phyloP scores from a whole-genome alignment of 1,140 invertebrate species.

The Atta cephalotes region DNA sequence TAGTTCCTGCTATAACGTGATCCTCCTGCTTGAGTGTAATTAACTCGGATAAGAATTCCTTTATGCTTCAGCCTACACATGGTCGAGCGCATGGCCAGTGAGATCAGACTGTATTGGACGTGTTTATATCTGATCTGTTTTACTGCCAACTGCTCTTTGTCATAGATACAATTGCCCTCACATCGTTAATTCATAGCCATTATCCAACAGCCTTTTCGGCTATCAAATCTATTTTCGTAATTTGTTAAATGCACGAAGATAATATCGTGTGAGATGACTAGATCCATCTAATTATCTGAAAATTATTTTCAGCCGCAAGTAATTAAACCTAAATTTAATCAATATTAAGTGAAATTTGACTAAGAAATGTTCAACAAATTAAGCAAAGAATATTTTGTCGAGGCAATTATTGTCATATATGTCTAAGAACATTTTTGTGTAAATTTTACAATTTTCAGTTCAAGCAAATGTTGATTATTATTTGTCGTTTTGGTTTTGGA shows the following conservation, averaged over 20 bases:
- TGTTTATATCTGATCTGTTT: slow-evolving; percentile 56
- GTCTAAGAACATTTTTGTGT: no score
- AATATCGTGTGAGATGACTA: not conserved
- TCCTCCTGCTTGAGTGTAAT: slow-evolving; percentile 56
- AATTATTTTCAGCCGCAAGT: not conserved
- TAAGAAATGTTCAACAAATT: no score
- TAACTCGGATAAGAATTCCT: slow-evolving; percentile 72
- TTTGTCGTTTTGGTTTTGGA: no score
- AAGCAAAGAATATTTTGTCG: no score
- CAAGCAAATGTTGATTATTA: no score
- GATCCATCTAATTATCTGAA: not conserved
- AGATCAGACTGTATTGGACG: not conserved
- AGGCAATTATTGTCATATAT: no score
- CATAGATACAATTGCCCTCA: slow-evolving; percentile 26
- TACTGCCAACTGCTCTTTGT: slow-evolving; percentile 57
- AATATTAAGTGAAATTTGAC: not conserved
- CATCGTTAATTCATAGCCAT: slow-evolving; percentile 43
- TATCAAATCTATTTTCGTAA: slow-evolving; percentile 19
- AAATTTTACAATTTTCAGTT: no score
- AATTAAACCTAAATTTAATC: slow-evolving; percentile 1
- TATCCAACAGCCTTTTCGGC: slow-evolving; percentile 2
- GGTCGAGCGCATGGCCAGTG: slow-evolving; percentile 1
- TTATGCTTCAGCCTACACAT: slow-evolving; percentile 19
- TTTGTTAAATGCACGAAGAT: slow-evolving; percentile 32
- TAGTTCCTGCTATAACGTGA: not conserved